Conservation (phyloP, 2,797 vertebrate species). For the Myotis pilosus region DNA sequence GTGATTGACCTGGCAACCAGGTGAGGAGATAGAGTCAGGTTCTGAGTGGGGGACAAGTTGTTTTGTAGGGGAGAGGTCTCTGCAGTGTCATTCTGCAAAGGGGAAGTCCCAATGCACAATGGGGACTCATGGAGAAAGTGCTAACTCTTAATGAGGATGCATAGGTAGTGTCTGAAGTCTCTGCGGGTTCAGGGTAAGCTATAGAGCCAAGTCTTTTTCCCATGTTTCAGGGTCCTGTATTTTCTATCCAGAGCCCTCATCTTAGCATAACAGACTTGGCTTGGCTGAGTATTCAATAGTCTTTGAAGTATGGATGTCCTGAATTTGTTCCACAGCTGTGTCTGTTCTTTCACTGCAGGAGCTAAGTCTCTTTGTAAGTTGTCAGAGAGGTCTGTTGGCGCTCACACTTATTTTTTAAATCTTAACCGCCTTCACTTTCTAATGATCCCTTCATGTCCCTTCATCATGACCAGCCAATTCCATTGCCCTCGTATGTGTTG, state of each 20-base stretch:
- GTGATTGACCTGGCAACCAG: neutral
- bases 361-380: neutral
- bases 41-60: neutral
- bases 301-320: neutral
- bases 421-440: slow-evolving; percentile 20
- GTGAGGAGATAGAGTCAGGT: neutral
- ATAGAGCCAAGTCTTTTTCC: neutral
- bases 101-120: neutral
- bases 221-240: neutral
- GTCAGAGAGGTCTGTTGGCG: neutral
- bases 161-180: neutral
- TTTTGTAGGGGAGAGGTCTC: neutral
- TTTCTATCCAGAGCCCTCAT: neutral
- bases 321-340: neutral
- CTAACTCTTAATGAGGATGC: neutral
- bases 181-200: neutral
- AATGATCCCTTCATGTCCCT: neutral
- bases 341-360: neutral
- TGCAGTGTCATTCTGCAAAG: neutral
- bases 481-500: neutral
- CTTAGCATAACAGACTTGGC: neutral
- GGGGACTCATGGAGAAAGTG: neutral
- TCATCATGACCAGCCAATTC: neutral
- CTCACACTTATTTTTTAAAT: neutral
- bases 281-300: neutral